Evolutionary conservation across 2,797 vertebrate genomes (phyloP).

Genomic region (Chiroxiphia lanceolata): DNA sequence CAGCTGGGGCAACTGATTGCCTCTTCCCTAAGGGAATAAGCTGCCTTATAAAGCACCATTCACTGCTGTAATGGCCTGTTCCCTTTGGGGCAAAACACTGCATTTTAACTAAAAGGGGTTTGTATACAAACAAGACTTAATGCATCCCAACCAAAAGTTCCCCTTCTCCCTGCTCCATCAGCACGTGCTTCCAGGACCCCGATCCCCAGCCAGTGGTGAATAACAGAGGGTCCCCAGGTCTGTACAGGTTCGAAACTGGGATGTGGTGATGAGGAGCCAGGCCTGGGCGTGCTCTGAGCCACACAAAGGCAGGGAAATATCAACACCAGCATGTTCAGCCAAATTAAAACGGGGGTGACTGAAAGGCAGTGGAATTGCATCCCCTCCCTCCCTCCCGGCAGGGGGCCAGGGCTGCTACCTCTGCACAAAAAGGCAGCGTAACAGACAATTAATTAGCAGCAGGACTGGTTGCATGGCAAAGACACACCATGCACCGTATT

Average conservation of each 20-base stretch:
- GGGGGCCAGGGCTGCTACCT: slow-evolving; percentile 20
- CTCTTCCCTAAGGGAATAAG: slow-evolving; percentile 16
- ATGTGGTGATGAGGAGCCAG: neutral
- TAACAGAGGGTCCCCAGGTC: neutral
- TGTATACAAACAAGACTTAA: slow-evolving; percentile 23
- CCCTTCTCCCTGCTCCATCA: neutral
- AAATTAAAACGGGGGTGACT: neutral
- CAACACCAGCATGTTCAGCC: neutral
- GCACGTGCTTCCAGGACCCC: neutral
- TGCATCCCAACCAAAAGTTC: neutral
- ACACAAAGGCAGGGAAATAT: neutral
- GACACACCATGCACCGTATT: neutral
- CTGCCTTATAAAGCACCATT: slow-evolving; percentile 25
- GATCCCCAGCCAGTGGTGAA: accelerated
- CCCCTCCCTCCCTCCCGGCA: neutral
- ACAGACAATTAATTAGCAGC: slow-evolving; percentile 56
- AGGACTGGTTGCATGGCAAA: neutral
- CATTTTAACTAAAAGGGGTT: neutral
- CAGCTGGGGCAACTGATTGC: slow-evolving; percentile 26
- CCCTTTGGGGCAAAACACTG: slow-evolving; percentile 38
- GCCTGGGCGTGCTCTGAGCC: neutral
- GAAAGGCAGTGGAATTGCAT: neutral
- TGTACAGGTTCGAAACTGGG: accelerated
- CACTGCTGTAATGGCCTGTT: neutral
- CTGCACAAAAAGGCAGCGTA: slow-evolving; percentile 22